Evolutionary conservation across 2,888 invertebrate species (phyloP).

Genomic region (Apeira syringaria): DNA sequence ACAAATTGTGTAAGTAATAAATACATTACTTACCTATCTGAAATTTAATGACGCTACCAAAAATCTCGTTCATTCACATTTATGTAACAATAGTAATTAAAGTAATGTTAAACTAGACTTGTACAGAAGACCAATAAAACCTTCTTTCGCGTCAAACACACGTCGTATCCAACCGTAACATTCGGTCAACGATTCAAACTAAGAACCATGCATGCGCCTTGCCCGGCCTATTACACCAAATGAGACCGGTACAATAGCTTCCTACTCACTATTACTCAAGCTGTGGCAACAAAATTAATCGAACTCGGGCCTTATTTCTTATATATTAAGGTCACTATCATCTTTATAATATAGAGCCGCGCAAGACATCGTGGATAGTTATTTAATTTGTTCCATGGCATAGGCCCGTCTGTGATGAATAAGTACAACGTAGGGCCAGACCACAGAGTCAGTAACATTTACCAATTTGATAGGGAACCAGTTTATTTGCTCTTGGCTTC

Average conservation of each 20-base stretch:
- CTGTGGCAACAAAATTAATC: not conserved
- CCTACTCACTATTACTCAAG: not conserved
- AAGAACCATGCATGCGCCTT: constrained; percentile 7
- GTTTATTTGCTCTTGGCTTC: not conserved
- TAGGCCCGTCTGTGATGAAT: too few species aligned
- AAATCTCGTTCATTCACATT: too few species aligned
- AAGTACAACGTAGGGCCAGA: not conserved
- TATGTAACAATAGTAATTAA: too few species aligned
- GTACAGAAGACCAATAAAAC: too few species aligned
- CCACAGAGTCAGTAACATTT: not conserved
- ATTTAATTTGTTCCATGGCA: too few species aligned
- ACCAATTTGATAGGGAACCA: not conserved
- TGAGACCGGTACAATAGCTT: not conserved
- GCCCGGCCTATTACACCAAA: constrained; percentile 8
- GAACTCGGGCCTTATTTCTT: not conserved
- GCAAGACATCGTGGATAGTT: not conserved
- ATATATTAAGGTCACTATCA: not conserved
- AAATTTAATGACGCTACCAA: too few species aligned
- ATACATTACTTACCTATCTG: too few species aligned
- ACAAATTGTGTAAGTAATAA: too few species aligned
- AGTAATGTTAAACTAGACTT: too few species aligned
- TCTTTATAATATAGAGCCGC: not conserved
- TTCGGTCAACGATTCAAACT: constrained; percentile 13
- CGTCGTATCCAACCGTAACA: constrained; percentile 12
- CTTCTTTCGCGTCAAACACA: not conserved